Percentiles rank a stretch among this genome's conserved stretches.
phyloP scores from a whole-genome alignment of 2,113 vertebrate species.

The Centropus bengalensis region DNA sequence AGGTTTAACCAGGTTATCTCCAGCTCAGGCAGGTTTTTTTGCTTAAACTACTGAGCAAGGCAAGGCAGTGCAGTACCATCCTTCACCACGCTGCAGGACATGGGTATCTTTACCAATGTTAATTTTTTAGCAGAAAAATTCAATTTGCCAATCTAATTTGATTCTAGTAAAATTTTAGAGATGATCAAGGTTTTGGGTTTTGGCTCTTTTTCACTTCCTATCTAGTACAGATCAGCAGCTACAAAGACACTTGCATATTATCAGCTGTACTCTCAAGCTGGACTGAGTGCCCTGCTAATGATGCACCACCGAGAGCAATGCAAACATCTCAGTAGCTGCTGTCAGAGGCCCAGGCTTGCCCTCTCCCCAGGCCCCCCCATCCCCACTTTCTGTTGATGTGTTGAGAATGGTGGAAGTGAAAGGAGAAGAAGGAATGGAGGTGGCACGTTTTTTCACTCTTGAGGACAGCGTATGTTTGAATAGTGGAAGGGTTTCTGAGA shows the following conservation, averaged over 20 bases:
- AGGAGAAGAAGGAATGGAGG: neutral
- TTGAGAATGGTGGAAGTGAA: neutral
- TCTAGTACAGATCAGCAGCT: neutral
- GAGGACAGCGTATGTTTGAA: neutral
- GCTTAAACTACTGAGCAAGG: neutral
- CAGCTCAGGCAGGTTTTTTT: neutral
- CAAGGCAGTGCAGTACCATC: neutral
- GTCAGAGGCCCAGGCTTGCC: neutral
- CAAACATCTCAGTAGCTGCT: neutral
- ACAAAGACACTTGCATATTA: neutral
- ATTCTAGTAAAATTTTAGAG: conserved; percentile 16
- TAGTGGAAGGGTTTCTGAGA: neutral
- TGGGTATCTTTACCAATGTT: neutral
- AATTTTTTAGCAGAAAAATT: neutral
- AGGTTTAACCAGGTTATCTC: neutral
- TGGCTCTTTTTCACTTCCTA: neutral
- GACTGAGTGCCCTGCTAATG: neutral
- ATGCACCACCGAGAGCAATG: fast-evolving
- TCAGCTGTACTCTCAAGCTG: neutral
- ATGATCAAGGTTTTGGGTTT: neutral
- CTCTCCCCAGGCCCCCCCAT: fast-evolving
- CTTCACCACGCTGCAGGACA: neutral
- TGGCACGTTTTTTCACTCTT: neutral
- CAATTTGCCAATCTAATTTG: neutral
- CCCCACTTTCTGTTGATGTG: neutral